These are phyloP conservation scores for Catharus ustulatus DNA, from an alignment of 2,797 vertebrate genomes.

Conservation along the genomic window DNA sequence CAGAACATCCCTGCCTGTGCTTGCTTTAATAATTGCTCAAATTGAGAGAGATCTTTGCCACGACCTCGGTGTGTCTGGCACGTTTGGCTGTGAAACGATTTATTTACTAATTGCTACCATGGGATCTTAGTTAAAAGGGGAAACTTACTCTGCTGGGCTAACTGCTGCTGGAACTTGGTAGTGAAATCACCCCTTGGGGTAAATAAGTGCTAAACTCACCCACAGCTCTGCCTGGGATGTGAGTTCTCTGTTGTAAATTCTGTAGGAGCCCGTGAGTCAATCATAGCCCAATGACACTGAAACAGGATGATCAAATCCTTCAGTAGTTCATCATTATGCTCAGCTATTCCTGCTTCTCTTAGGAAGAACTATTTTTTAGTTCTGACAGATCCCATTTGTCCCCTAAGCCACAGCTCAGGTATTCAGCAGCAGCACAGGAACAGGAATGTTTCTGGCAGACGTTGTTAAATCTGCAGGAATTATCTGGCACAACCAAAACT, in stretches of 20 bases:
- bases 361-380: background rate
- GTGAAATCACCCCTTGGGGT: background rate
- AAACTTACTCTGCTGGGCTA: background rate
- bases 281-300: background rate
- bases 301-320: background rate
- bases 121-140: background rate
- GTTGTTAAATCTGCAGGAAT: background rate
- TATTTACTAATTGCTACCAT: background rate
- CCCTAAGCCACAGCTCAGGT: background rate
- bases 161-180: background rate
- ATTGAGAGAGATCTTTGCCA: background rate
- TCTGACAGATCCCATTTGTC: background rate
- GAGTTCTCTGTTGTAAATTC: background rate
- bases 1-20: background rate
- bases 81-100: background rate
- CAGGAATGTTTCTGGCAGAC: background rate
- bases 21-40: background rate
- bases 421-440: background rate
- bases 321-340: background rate
- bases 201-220: background rate
- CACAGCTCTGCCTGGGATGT: background rate
- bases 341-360: background rate
- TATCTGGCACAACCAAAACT: background rate
- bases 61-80: background rate
- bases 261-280: background rate